phyloP scores from a whole-genome alignment of 2,888 invertebrate species.

The Embidobia sp. region DNA sequence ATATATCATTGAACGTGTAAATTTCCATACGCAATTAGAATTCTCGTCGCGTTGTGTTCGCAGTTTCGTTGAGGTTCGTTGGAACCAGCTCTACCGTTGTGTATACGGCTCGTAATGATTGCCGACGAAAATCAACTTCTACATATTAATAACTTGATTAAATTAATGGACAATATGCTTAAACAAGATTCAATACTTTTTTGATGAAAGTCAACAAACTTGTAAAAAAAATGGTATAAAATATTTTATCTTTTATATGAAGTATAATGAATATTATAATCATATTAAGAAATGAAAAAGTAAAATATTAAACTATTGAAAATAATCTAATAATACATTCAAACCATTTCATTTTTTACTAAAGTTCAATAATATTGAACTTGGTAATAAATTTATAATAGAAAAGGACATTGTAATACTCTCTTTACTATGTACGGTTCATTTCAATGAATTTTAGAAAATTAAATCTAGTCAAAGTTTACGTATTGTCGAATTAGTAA shows the following conservation, averaged over 20 bases:
- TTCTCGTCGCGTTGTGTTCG: constrained; percentile 69
- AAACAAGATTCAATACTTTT: constrained; percentile 36
- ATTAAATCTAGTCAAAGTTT: too few species aligned
- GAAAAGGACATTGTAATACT: too few species aligned
- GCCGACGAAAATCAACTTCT: constrained; percentile 73
- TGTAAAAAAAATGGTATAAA: constrained; percentile 24
- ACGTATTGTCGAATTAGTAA: too few species aligned
- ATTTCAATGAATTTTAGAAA: too few species aligned
- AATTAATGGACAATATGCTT: constrained; percentile 61
- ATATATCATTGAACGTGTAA: constrained; percentile 59
- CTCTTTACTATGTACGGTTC: too few species aligned
- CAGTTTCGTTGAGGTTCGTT: constrained; percentile 70
- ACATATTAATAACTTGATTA: constrained; percentile 77
- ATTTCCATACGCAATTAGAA: constrained; percentile 68
- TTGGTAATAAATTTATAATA: too few species aligned
- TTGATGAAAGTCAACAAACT: constrained; percentile 35
- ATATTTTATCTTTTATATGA: constrained; percentile 9
- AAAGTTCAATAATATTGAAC: too few species aligned
- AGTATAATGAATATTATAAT: neutral
- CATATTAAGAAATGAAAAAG: too few species aligned
- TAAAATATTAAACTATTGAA: too few species aligned
- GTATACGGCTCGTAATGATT: constrained; percentile 72
- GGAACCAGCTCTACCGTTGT: constrained; percentile 59
- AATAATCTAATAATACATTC: too few species aligned
- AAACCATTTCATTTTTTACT: too few species aligned